These are phyloP conservation scores for Henricia sp. DNA, from an alignment of 53 echinoderm and acorn worm species.

Conservation along the genomic window DNA sequence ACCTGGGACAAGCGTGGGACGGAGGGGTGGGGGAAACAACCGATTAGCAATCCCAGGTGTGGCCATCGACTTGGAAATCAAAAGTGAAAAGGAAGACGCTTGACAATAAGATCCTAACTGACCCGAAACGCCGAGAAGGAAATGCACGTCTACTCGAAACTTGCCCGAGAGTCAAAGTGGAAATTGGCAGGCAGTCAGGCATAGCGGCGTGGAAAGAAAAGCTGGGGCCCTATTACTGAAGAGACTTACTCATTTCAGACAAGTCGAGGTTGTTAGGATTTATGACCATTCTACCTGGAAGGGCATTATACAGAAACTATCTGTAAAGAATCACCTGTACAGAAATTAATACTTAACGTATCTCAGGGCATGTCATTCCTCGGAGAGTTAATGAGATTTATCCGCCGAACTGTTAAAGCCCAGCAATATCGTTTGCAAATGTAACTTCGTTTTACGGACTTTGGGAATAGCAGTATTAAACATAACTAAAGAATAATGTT, in stretches of 20 bases:
- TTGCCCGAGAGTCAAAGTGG: constrained; percentile 56
- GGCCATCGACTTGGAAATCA: not conserved
- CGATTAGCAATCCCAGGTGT: not conserved
- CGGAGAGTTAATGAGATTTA: too few relatives aligned
- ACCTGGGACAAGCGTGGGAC: too few relatives aligned
- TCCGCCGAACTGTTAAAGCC: too few relatives aligned
- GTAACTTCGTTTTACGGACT: too few relatives aligned
- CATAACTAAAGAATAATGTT: too few relatives aligned
- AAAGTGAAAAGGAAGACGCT: constrained; percentile 3
- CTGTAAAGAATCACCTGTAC: not conserved
- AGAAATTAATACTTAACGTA: too few relatives aligned
- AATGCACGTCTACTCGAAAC: constrained; percentile 55
- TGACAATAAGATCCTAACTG: constrained; percentile 55
- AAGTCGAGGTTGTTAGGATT: not conserved
- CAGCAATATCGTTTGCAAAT: too few relatives aligned
- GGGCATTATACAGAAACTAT: not conserved
- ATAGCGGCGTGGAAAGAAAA: constrained; percentile 47
- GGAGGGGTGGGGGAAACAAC: not conserved
- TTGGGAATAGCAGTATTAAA: too few relatives aligned
- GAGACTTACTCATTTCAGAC: constrained; percentile 51
- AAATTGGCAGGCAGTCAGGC: constrained; percentile 44
- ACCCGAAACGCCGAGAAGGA: constrained; percentile 49
- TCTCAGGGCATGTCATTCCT: too few relatives aligned
- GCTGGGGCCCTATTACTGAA: not conserved
- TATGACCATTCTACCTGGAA: not conserved